Evolutionary conservation across 1,140 invertebrate species (phyloP), one percentile per base, ranked within the genome.

Genomic region (Laupala kohalensis): DNA sequence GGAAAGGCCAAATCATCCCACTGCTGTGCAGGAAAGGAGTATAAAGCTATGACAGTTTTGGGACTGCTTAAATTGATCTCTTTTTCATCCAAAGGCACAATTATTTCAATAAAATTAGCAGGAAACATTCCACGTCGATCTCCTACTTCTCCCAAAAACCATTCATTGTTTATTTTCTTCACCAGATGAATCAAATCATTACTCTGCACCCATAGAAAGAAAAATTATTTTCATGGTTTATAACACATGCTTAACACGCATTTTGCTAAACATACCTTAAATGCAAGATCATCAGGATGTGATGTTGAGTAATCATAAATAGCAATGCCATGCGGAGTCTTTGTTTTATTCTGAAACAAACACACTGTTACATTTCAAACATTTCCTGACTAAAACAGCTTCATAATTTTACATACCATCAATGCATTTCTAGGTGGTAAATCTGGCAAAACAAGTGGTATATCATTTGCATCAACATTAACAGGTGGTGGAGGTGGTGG

Each of bases 81-180:
- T 68, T 76, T 75, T 67, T 81, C 83, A 26, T 82, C 80, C 68
- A 93, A 78, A 65, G 92, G 90, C 75, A 92, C 84, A 78, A 88
- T 87, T 64, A 94, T 81, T 72, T 92, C 85, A 64, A 94, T 84
- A 81, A 91, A 94, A 78, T 87, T 92, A 24, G 83, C 79, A 1
- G 93, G 93, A 81, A 94, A 94, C 71, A 94, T 89, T 67, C 93
- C 93, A 78, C 89, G 87, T 29, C 83, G 81, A 76, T 86, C 83
- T 26, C 80, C 83, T 73, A 84, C 76, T 75, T 83, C 84, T 3
- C 93, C 93, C 72, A 86, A 86, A 72, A 91, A 78, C 93, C 93
- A 95, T 73, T 92, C 89, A n/a, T 87, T 83, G 76, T 93, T 91
- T 6, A 93, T 80, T 74, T 85, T 82, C 9, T 26, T 37, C 23